Evolutionary conservation across 2,888 invertebrate genomes (phyloP).

Genomic region (Drosophila mimetica): DNA sequence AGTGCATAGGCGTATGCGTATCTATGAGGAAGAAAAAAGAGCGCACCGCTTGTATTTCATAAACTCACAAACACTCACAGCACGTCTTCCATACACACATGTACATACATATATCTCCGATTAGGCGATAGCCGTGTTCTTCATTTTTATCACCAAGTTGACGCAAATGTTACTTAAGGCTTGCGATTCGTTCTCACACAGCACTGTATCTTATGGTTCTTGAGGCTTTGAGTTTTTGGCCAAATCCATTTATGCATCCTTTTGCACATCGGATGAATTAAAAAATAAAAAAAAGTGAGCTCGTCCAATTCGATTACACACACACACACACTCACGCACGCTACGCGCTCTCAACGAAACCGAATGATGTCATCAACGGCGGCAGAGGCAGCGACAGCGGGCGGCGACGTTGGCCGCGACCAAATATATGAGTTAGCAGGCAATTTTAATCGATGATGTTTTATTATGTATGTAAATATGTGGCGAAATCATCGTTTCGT

Average conservation of each 20-base stretch:
- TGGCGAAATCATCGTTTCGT: slow-evolving; percentile 17
- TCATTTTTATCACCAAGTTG: slow-evolving; percentile 45
- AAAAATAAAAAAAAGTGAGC: slow-evolving; percentile 36
- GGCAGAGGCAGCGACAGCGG: slow-evolving; percentile 33
- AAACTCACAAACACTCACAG: slow-evolving; percentile 55
- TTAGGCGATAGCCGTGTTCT: slow-evolving; percentile 60
- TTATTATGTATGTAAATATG: slow-evolving; percentile 49
- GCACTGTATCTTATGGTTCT: neutral
- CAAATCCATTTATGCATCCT: slow-evolving; percentile 8
- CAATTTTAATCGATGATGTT: slow-evolving; percentile 78
- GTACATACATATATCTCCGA: slow-evolving; percentile 50
- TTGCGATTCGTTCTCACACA: slow-evolving; percentile 9
- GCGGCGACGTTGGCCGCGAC: slow-evolving; percentile 43
- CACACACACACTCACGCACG: slow-evolving; percentile 26
- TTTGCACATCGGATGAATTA: neutral
- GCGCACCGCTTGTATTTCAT: slow-evolving; percentile 21
- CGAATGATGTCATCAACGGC: slow-evolving; percentile 74
- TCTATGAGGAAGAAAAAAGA: slow-evolving; percentile 41
- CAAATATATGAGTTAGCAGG: slow-evolving; percentile 44
- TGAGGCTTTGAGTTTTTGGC: slow-evolving; percentile 19
- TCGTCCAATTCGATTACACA: slow-evolving; percentile 47
- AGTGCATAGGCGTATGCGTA: slow-evolving; percentile 61
- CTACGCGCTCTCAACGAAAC: slow-evolving; percentile 60
- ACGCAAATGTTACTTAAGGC: slow-evolving; percentile 59
- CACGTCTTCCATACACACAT: slow-evolving; percentile 26